phyloP scores from a whole-genome alignment of 2,888 invertebrate species.

The Tiliacea citrago region DNA sequence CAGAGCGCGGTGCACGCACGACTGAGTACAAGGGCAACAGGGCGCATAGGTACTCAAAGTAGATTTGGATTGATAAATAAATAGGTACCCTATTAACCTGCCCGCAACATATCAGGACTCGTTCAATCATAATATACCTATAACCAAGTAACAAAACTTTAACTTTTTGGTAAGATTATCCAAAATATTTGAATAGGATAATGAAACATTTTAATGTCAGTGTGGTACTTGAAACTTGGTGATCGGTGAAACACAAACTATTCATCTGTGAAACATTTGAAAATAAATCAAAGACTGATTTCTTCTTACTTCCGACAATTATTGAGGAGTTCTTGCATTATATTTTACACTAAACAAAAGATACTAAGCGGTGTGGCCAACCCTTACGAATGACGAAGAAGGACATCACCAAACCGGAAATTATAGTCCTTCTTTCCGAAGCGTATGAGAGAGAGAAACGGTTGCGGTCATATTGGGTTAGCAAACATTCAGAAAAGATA shows the following conservation, averaged over 20 bases:
- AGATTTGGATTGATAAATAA: too few species aligned
- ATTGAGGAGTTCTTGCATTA: neutral
- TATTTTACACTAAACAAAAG: neutral
- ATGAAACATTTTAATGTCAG: neutral
- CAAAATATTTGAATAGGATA: neutral
- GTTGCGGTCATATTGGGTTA: constrained; percentile 75
- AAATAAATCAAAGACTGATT: neutral
- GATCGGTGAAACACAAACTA: neutral
- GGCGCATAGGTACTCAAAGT: too few species aligned
- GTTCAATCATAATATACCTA: too few species aligned
- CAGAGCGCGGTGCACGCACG: too few species aligned
- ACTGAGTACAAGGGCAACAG: too few species aligned
- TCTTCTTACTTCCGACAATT: neutral
- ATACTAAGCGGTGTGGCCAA: neutral
- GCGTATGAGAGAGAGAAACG: constrained; percentile 77
- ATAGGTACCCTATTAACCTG: too few species aligned
- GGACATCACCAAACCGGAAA: constrained; percentile 76
- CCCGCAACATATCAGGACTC: too few species aligned
- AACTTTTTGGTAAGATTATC: neutral
- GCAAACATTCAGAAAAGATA: constrained; percentile 70
- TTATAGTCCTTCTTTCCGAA: constrained; percentile 76
- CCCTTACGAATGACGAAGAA: constrained; percentile 70
- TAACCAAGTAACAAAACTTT: neutral
- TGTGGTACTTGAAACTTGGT: neutral
- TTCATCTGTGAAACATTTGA: neutral